These are phyloP conservation scores for Atherinosoma microstoma DNA, from an alignment of 2,797 vertebrate genomes.

Conservation along the genomic window DNA sequence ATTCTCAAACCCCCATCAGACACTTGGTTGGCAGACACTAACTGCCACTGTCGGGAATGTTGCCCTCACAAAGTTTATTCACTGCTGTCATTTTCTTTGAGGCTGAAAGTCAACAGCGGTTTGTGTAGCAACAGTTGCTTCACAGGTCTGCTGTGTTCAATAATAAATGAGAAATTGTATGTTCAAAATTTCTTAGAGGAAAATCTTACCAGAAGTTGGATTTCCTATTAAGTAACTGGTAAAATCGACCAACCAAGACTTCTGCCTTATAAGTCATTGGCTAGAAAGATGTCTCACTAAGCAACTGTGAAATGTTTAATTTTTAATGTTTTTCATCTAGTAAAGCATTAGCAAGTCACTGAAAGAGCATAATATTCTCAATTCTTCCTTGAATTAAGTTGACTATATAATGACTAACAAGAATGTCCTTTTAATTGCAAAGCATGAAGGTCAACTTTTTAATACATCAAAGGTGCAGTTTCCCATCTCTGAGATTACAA, in stretches of 20 bases:
- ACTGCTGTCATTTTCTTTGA: background rate
- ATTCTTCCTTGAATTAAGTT: background rate
- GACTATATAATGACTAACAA: background rate
- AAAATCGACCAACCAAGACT: background rate
- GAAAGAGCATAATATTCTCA: background rate
- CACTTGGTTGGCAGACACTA: too few species aligned
- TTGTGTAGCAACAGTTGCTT: background rate
- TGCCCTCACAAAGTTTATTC: background rate
- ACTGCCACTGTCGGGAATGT: too few species aligned
- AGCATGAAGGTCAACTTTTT: background rate
- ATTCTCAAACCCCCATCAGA: background rate
- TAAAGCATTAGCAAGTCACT: background rate
- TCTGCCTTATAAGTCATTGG: background rate
- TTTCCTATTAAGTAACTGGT: background rate
- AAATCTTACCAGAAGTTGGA: background rate
- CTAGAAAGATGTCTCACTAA: background rate
- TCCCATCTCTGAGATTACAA: background rate
- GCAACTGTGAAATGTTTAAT: background rate
- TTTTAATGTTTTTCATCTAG: background rate
- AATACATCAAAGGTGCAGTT: background rate
- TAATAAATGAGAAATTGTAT: background rate
- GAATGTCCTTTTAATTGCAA: background rate
- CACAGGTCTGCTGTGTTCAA: background rate
- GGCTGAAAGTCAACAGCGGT: background rate
- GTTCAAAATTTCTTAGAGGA: background rate